Conservation (phyloP, 2,888 invertebrate genomes). For the Athrips mouffetella region DNA sequence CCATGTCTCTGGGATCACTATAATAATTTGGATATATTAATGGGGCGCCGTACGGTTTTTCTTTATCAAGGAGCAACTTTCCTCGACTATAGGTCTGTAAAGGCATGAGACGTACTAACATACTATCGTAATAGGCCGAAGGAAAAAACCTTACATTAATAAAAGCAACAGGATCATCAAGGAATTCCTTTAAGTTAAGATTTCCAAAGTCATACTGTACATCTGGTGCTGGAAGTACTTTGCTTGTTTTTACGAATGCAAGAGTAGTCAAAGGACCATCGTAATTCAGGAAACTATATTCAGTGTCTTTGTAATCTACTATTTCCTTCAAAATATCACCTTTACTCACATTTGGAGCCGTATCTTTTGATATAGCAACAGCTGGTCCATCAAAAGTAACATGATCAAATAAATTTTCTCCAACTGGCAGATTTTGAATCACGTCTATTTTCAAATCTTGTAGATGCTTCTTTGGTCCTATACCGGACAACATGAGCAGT, state of each 20-base stretch:
- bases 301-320: constrained; percentile 15
- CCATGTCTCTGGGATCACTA: constrained; percentile 76
- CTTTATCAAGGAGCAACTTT: constrained; percentile 75
- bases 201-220: constrained; percentile 78
- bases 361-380: constrained; percentile 69
- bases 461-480: constrained; percentile 52
- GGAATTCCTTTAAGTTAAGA: constrained; percentile 61
- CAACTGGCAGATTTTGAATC: constrained; percentile 50
- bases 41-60: constrained; percentile 84
- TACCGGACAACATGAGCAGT: constrained; percentile 57
- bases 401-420: constrained; percentile 61
- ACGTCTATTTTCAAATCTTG: constrained; percentile 41
- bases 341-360: constrained; percentile 57
- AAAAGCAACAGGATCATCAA: constrained; percentile 63
- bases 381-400: constrained; percentile 65
- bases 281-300: constrained; percentile 65
- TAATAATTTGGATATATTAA: constrained; percentile 83
- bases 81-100: constrained; percentile 81
- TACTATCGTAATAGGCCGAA: constrained; percentile 77
- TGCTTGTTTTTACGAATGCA: constrained; percentile 75
- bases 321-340: constrained; percentile 55
- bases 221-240: constrained; percentile 74
- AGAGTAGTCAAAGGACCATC: constrained; percentile 76
- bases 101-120: constrained; percentile 76
- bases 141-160: constrained; percentile 61